phyloP scores from a whole-genome alignment of 2,888 invertebrate species.

The Rhynchonema sp. region DNA sequence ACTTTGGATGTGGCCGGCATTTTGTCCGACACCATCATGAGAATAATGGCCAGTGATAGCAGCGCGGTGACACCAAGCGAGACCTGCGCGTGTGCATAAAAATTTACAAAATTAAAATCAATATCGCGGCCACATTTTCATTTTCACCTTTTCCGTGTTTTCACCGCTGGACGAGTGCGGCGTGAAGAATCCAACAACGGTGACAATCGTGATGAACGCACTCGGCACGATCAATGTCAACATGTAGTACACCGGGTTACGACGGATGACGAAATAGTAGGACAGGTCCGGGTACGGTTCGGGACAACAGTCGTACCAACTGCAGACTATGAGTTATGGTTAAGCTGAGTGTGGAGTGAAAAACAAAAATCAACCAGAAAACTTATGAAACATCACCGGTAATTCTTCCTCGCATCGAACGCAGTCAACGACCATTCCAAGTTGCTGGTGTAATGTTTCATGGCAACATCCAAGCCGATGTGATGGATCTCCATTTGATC shows the following conservation, averaged over 20 bases:
- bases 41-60: slow-evolving; percentile 23
- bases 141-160: slow-evolving; percentile 22
- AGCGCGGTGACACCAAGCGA: slow-evolving; percentile 23
- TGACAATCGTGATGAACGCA: slow-evolving; percentile 25
- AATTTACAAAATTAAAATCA: too few relatives aligned
- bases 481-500: slow-evolving; percentile 19
- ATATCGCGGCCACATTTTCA: too few relatives aligned
- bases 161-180: slow-evolving; percentile 25
- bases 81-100: too few relatives aligned
- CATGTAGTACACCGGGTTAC: slow-evolving; percentile 25
- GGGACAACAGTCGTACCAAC: slow-evolving; percentile 22
- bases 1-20: slow-evolving; percentile 23
- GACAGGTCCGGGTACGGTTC: slow-evolving; percentile 23
- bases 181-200: slow-evolving; percentile 25
- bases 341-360: background rate
- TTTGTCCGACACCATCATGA: slow-evolving; percentile 16
- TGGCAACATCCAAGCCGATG: slow-evolving; percentile 10
- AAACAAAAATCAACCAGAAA: background rate
- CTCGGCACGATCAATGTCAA: slow-evolving; percentile 24
- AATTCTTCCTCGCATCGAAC: slow-evolving; percentile 17
- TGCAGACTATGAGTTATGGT: background rate
- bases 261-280: slow-evolving; percentile 23
- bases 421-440: slow-evolving; percentile 25
- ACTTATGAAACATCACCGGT: slow-evolving; percentile 12
- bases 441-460: slow-evolving; percentile 18